Base-by-base conservation (phyloP, 1,140 invertebrate species). In the Ceratoteleas bidentatus region DNA sequence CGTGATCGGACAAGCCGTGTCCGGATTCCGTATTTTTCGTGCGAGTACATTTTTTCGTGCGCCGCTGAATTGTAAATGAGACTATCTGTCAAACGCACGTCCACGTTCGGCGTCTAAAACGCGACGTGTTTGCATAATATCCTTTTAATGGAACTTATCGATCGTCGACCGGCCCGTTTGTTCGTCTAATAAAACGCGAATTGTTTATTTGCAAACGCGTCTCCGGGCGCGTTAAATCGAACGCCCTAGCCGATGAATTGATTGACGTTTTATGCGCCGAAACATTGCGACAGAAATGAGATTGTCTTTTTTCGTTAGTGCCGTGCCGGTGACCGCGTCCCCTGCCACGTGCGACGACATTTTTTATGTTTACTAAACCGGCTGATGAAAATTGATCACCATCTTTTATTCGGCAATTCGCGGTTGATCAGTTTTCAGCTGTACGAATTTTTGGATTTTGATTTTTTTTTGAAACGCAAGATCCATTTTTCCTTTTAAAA, bases 101-200 rank as follows among this genome's bases (percentile, higher is more conserved):
- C 49, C 73, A 62, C 49, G 68, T 76, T 68, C 15, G 57, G 57
- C 62, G 50, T 50, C 64, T 66, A 36, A 16, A 36, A 60, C 49
- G 10, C 65, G 57, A 62, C 57, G 45, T 40, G 64, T 40, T 57
- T 53, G 66, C 65, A 70, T 79, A 79, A 79, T 73, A 73, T 61
- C 61, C 11, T 79, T 73, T 72, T 79, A 79, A 78, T 78, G 66
- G 61, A 72, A 78, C 11, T 73, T 73, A 79, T 73, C 76, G 76
- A 79, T 73, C 68, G 43, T 38, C 15, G 24, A 8, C n/a, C 8
- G 32, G 38, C 6, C 24, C 62, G 40, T 68, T 79, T 73, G 68
- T 64, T 66, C 61, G 66, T 72, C 66, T 78, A 65, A 78, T 78
- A 78, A 65, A 78, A 78, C 54, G 33, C 40, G 74, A 64, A 69